These are phyloP conservation scores for Thaumatotibia leucotreta DNA, from an alignment of 1,140 invertebrate species.

Conservation along the genomic window DNA sequence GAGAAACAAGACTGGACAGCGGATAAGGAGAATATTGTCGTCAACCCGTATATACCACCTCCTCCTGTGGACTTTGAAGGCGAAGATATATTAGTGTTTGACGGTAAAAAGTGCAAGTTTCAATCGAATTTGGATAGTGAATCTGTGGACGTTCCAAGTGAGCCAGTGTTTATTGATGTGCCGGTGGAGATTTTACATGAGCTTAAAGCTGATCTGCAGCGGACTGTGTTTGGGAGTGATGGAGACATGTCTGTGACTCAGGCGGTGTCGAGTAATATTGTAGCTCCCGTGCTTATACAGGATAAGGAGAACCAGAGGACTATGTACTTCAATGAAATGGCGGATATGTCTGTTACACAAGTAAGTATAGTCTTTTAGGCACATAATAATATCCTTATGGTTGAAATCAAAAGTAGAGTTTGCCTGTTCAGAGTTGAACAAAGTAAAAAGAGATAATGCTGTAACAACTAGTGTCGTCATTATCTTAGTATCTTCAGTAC, in stretches of 20 bases:
- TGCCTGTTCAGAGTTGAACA: too few species aligned
- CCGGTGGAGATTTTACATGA: background rate
- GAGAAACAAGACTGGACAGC: constrained; percentile 39
- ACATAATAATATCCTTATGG: too few species aligned
- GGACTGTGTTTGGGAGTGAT: constrained; percentile 16
- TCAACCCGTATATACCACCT: constrained; percentile 52
- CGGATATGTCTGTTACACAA: background rate
- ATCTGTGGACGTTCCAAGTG: background rate
- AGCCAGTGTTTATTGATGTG: background rate
- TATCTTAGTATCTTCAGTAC: too few species aligned
- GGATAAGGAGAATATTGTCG: constrained; percentile 61
- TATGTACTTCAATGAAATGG: background rate
- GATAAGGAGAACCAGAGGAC: background rate
- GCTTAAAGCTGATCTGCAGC: too few species aligned
- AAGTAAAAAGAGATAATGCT: too few species aligned
- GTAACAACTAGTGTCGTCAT: too few species aligned
- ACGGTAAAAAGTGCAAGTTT: constrained; percentile 54
- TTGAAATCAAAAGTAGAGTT: too few species aligned
- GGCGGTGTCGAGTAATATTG: constrained; percentile 12
- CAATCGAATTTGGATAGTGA: constrained; percentile 25
- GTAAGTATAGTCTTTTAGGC: too few species aligned
- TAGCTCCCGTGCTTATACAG: background rate
- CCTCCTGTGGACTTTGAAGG: constrained; percentile 45
- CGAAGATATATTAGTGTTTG: constrained; percentile 55
- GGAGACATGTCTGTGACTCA: constrained; percentile 18